Percentiles rank a stretch among this genome's conserved stretches.
phyloP scores from a whole-genome alignment of 2,113 vertebrate genomes.

The Pandion haliaetus region DNA sequence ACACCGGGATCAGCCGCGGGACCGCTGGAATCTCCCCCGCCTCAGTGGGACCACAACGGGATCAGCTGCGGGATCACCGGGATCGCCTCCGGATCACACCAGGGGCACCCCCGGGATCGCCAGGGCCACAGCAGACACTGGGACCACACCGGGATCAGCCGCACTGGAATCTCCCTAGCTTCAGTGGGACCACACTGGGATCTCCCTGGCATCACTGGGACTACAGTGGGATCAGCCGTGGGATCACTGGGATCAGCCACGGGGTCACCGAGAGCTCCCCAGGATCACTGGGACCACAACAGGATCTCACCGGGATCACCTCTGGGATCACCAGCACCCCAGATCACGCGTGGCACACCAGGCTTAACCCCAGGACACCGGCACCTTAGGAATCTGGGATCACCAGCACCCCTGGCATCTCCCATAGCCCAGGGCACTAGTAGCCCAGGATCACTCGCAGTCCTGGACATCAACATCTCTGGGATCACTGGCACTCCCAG shows the following conservation, averaged over 20 bases:
- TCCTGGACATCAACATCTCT: background rate
- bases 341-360: background rate
- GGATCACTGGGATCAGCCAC: background rate
- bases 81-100: too few species aligned
- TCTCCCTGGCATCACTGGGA: background rate
- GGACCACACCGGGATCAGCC: background rate
- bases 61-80: background rate
- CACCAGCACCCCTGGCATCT: background rate
- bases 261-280: too few species aligned
- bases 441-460: background rate
- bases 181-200: too few species aligned
- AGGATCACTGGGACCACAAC: background rate
- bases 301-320: background rate
- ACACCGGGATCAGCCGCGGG: fast-evolving
- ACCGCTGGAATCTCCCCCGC: fast-evolving
- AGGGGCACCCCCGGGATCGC: background rate
- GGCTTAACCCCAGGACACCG: background rate
- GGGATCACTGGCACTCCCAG: background rate
- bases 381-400: background rate
- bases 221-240: too few species aligned
- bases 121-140: too few species aligned
- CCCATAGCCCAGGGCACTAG: background rate
- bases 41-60: too few species aligned
- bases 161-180: fast-evolving
- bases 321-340: background rate